Conservation (phyloP, 2,113 vertebrate species). For the Planiliza haematocheilus region DNA sequence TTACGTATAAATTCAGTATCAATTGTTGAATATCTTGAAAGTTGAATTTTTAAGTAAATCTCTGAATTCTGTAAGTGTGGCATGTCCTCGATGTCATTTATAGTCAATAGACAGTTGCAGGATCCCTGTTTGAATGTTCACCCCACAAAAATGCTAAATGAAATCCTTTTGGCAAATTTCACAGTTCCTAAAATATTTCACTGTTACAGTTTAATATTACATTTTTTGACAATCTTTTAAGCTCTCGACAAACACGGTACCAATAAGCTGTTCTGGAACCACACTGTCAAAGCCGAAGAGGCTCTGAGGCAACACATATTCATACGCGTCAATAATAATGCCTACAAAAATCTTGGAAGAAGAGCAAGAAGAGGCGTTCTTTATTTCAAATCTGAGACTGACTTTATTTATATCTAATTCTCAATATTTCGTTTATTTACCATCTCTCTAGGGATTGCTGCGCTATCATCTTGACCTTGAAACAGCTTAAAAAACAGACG, state of each 20-base stretch:
- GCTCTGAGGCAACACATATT: background rate
- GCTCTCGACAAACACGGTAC: background rate
- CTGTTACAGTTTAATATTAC: background rate
- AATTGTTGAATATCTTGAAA: too few species aligned
- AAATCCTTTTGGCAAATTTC: conserved; percentile 42
- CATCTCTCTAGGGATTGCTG: conserved; percentile 20
- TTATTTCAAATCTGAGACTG: background rate
- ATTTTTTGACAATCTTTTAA: conserved; percentile 7
- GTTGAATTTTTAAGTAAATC: conserved; percentile 1
- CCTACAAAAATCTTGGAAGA: background rate
- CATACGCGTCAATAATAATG: too few species aligned
- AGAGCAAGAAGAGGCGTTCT: background rate
- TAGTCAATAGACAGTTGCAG: background rate
- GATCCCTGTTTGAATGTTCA: conserved; percentile 2
- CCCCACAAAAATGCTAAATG: conserved; percentile 2
- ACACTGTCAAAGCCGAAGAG: conserved; percentile 13
- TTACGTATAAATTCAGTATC: too few species aligned
- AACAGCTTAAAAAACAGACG: conserved; percentile 17
- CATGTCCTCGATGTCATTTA: background rate
- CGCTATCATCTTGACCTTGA: conserved; percentile 51
- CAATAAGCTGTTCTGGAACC: background rate
- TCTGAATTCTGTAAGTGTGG: background rate
- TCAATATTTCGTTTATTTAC: conserved; percentile 16
- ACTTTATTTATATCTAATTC: conserved; percentile 34
- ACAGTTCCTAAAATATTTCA: conserved; percentile 5